Percentiles rank a stretch among this genome's conserved stretches.
Conservation (phyloP, 2,113 vertebrate genomes). For the Nyctereutes procyonoides region DNA sequence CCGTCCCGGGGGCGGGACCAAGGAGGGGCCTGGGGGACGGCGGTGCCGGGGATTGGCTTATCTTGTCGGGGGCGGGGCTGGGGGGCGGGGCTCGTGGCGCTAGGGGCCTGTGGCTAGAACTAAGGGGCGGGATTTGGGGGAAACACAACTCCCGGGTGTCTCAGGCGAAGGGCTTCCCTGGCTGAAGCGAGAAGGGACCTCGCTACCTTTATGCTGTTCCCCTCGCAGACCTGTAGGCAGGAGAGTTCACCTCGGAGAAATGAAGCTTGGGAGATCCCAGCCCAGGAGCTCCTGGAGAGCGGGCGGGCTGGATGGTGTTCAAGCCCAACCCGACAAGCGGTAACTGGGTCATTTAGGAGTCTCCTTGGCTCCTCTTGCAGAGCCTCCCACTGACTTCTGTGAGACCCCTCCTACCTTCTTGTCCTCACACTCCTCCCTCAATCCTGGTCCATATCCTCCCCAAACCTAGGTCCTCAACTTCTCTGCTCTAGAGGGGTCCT, state of each 20-base stretch:
- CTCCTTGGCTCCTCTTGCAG: background rate
- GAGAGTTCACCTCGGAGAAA: background rate
- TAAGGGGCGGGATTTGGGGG: background rate
- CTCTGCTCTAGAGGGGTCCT: background rate
- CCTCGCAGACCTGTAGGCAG: background rate
- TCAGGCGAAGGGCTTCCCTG: background rate
- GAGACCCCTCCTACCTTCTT: background rate
- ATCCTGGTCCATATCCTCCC: background rate
- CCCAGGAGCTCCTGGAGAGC: background rate
- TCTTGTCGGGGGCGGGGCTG: background rate
- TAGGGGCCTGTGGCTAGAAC: background rate
- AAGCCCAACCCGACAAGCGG: conserved; percentile 41
- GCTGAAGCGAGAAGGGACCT: background rate
- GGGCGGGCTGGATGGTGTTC: background rate
- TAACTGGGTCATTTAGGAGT: background rate
- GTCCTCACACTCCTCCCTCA: background rate
- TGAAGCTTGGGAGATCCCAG: background rate
- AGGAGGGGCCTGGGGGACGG: background rate
- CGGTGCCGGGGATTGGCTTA: background rate
- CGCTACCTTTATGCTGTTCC: background rate
- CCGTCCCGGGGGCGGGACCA: background rate
- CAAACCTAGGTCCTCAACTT: background rate
- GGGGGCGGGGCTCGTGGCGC: background rate
- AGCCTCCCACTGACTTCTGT: background rate
- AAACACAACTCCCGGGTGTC: background rate